A percentile compares a stretch with the other conserved stretches of the same genome.
Evolutionary conservation across 1,140 invertebrate species (phyloP).

Genomic region (Ctenoplectra terminalis): DNA sequence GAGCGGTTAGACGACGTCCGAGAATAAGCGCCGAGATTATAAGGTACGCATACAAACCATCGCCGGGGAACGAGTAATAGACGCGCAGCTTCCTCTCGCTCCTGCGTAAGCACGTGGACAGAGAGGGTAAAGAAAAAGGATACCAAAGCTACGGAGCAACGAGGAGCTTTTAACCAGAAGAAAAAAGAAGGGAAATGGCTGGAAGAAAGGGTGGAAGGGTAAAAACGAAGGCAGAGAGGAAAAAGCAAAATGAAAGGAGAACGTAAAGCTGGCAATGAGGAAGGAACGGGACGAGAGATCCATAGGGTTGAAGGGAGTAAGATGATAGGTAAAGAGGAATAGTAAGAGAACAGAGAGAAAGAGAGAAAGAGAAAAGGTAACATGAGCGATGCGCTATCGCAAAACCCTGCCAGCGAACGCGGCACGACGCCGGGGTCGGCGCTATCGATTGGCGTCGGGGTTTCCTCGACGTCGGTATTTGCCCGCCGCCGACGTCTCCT

Average conservation of each 20-base stretch:
- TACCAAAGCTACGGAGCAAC: too few relatives aligned
- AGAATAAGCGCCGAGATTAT: conserved; percentile 50
- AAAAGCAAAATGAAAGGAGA: conserved; percentile 18
- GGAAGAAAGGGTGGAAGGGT: neutral
- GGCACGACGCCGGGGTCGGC: conserved; percentile 65
- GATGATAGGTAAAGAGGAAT: conserved; percentile 9
- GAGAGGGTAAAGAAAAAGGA: neutral
- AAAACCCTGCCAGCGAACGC: conserved; percentile 61
- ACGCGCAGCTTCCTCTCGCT: neutral
- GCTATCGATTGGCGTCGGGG: conserved; percentile 72
- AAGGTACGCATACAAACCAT: conserved; percentile 34
- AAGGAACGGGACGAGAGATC: conserved; percentile 8
- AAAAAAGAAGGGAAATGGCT: neutral
- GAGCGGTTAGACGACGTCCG: conserved; percentile 43
- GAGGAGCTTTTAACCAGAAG: neutral
- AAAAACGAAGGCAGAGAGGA: conserved; percentile 20
- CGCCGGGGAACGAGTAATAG: neutral
- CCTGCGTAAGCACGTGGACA: neutral
- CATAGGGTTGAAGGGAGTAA: conserved; percentile 9
- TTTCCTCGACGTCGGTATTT: conserved; percentile 68
- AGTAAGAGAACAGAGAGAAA: neutral
- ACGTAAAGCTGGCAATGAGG: conserved; percentile 33
- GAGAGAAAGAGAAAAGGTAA: conserved; percentile 22
- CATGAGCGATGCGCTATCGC: conserved; percentile 63
- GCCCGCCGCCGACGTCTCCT: conserved; percentile 40